These are phyloP conservation scores for Tipula unca DNA, from an alignment of 2,888 invertebrate species.

Conservation along the genomic window DNA sequence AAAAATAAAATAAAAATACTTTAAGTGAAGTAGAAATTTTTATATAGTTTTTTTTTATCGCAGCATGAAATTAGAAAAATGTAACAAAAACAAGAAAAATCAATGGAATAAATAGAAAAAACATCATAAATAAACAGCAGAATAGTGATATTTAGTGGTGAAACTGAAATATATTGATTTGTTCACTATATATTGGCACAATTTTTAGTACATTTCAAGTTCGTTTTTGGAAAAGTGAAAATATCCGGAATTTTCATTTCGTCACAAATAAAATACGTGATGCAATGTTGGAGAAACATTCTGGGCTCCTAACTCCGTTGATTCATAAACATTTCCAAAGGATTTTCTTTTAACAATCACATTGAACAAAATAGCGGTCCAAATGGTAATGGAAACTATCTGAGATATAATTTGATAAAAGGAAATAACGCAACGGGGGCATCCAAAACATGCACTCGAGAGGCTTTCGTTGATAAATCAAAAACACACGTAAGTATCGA, in stretches of 20 bases:
- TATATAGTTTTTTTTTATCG: background rate
- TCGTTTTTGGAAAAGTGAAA: background rate
- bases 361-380: no score
- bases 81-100: background rate
- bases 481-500: no score
- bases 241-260: background rate
- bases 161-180: background rate
- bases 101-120: background rate
- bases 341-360: no score
- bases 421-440: no score
- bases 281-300: no score
- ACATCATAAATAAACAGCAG: background rate
- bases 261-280: no score
- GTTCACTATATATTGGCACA: background rate
- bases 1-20: background rate
- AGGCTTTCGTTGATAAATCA: no score
- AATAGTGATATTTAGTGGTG: background rate
- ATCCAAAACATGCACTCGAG: no score
- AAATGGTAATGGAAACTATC: no score
- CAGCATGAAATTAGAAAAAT: background rate
- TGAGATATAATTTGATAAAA: no score
- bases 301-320: no score
- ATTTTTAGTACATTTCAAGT: background rate
- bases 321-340: no score
- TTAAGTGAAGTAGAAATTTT: background rate